A percentile compares a stretch with the other conserved stretches of the same genome.
phyloP scores from a whole-genome alignment of 2,888 invertebrate genomes.

The Cistogaster globosa region DNA sequence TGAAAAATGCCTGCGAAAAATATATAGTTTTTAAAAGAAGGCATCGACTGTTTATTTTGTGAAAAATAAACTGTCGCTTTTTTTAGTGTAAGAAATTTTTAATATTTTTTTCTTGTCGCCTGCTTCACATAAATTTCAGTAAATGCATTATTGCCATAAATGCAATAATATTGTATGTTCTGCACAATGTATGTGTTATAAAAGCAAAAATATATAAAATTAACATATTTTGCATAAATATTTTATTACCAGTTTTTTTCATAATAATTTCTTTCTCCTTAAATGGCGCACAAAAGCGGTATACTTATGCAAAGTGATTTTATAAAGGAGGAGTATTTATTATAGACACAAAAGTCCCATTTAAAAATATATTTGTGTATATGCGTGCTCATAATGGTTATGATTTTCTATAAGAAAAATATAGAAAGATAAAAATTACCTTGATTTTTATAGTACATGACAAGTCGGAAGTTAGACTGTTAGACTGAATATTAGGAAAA shows the following conservation, averaged over 20 bases:
- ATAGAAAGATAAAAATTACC: conserved; percentile 40
- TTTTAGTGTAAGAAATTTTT: too few relatives aligned
- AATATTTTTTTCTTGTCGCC: too few relatives aligned
- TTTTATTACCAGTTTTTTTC: conserved; percentile 45
- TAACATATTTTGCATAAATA: conserved; percentile 63
- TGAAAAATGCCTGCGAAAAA: too few relatives aligned
- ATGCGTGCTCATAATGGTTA: background rate
- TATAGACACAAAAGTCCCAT: conserved; percentile 22
- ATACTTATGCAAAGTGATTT: conserved; percentile 38
- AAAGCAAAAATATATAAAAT: conserved; percentile 12
- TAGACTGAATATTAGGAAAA: conserved; percentile 7
- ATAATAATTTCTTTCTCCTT: conserved; percentile 17
- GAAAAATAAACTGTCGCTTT: too few relatives aligned
- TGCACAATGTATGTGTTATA: conserved; percentile 36
- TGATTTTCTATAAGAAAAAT: conserved; percentile 34
- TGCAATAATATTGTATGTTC: conserved; percentile 36
- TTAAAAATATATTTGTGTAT: background rate
- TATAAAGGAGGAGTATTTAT: background rate
- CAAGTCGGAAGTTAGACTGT: conserved; percentile 18
- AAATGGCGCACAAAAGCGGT: conserved; percentile 28
- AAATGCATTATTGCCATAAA: conserved; percentile 22
- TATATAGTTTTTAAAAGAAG: too few relatives aligned
- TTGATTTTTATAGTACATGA: conserved; percentile 47
- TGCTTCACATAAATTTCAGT: conserved; percentile 17
- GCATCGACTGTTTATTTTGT: too few relatives aligned